A percentile compares a stretch with the other conserved stretches of the same genome.
Conservation (phyloP, 1,140 invertebrate genomes). For the Aphelenchoides besseyi region DNA sequence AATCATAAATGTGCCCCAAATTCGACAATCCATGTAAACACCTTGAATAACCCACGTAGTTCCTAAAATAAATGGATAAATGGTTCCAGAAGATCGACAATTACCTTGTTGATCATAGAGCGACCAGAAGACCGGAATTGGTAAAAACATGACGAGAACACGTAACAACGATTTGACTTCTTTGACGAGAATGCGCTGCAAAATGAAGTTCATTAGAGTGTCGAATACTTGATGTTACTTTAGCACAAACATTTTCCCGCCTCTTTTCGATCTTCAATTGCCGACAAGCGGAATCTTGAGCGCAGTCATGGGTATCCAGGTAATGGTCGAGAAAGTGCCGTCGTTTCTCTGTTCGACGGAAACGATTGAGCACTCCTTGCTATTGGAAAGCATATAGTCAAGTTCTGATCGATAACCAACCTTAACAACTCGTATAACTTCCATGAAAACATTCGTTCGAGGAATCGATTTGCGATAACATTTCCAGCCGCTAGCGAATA, state of each 20-base stretch:
- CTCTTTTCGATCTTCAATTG: neutral
- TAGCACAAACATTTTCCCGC: neutral
- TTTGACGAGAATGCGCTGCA: neutral
- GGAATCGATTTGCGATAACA: conserved; percentile 65
- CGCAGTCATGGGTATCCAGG: neutral
- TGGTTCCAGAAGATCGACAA: no score
- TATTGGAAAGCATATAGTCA: conserved; percentile 16
- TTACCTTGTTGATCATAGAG: conserved; percentile 12
- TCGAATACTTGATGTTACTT: neutral
- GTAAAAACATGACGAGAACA: conserved; percentile 3
- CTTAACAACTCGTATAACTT: conserved; percentile 14
- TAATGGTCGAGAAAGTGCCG: neutral
- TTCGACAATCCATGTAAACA: conserved; percentile 50
- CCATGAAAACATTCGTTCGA: conserved; percentile 16
- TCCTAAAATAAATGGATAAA: no score
- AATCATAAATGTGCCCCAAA: conserved; percentile 63
- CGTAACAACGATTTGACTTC: neutral
- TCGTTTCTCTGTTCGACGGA: neutral
- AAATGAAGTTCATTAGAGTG: neutral
- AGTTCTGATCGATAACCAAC: no score
- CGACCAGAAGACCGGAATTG: neutral
- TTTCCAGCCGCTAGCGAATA: conserved; percentile 74
- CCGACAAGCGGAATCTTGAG: neutral
- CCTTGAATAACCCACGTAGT: conserved; percentile 21
- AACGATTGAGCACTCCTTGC: neutral